Percentiles rank a stretch among this genome's conserved stretches.
Conservation (phyloP, 2,888 invertebrate species). For the Auanema freiburgensis region DNA sequence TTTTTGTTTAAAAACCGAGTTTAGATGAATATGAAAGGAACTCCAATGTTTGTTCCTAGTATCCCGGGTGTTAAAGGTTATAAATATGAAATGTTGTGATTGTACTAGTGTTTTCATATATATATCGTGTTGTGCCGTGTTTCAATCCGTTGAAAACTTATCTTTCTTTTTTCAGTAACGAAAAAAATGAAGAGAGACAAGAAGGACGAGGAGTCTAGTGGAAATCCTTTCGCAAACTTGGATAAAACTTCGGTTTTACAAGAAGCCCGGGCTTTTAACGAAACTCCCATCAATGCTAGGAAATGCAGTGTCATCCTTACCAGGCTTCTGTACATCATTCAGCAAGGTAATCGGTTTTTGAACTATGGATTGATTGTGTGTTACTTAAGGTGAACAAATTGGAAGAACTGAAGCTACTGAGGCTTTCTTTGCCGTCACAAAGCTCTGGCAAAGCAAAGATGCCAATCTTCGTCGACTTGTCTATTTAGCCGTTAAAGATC, state of each 20-base stretch:
- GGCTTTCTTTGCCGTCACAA: slow-evolving; percentile 98
- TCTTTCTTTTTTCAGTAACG: slow-evolving; percentile 1
- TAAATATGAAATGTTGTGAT: no score
- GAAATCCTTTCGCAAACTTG: slow-evolving; percentile 86
- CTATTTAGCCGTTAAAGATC: slow-evolving; percentile 84
- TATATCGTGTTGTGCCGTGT: background rate
- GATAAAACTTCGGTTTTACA: slow-evolving; percentile 96
- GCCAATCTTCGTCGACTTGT: slow-evolving; percentile 88
- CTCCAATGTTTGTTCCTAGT: no score
- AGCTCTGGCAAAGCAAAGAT: slow-evolving; percentile 96
- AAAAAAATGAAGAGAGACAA: slow-evolving; percentile 61
- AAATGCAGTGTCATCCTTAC: slow-evolving; percentile 95
- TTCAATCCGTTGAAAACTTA: background rate
- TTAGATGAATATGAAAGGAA: no score
- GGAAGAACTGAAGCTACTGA: slow-evolving; percentile 93
- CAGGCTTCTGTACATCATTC: slow-evolving; percentile 90
- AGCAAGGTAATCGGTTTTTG: slow-evolving; percentile 72
- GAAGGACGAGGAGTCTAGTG: slow-evolving; percentile 69
- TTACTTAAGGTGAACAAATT: slow-evolving; percentile 74
- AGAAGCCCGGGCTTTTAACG: slow-evolving; percentile 94
- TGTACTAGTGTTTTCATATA: background rate
- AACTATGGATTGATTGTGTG: background rate
- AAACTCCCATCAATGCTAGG: slow-evolving; percentile 92
- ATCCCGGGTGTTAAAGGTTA: no score
- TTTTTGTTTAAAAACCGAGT: no score